Evolutionary conservation across 2,113 vertebrate species (phyloP), one percentile per base, ranked within the genome.

Genomic region (Alexandromys fortis): DNA sequence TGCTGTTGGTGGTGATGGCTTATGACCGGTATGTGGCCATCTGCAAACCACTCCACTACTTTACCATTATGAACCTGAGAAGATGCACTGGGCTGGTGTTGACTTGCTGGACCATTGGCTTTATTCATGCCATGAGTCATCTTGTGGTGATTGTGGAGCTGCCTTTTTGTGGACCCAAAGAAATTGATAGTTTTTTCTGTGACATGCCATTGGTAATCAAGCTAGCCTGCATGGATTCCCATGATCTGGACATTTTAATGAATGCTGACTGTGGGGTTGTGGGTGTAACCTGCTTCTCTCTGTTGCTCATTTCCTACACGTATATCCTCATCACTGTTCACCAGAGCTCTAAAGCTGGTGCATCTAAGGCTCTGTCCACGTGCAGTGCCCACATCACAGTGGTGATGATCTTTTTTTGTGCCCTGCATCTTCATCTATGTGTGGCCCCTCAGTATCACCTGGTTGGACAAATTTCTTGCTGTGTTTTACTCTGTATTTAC

Each of bases 21-120:
- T 98, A 97, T 96, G 98, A 98, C 16, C 92, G 92, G 3, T 98
- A 98, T 22, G 90, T 97, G 45, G 98, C 98, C 72, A 98, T 98
- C 42, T 98, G 97, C 47, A 97, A 98, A 19, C 98, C 98, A n/a
- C 91, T 98, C 17, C 92, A 87, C 42, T 98, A 98, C 86, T 89
- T 83, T 4, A 95, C 77, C 1, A 92, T 97, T 79, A 98, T 98
- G 97, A 96, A 38, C 42, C 94, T 89, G 7, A 35, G 52, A 63
- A 89, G 72, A 61, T 98, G 97, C 82, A 73, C 45, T 52, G 16
- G 72, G 42, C 35, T 97, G 17, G 89, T 95, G 4, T 0, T n/a
- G 1, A 87, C 55, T n/a, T 96, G 89, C 58, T 97, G 97, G 96
- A 45, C 19, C 5, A 68, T 47, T 58, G 96, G 93, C 24, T 88